Conservation (phyloP, 2,888 invertebrate genomes). For the Sesia apiformis region DNA sequence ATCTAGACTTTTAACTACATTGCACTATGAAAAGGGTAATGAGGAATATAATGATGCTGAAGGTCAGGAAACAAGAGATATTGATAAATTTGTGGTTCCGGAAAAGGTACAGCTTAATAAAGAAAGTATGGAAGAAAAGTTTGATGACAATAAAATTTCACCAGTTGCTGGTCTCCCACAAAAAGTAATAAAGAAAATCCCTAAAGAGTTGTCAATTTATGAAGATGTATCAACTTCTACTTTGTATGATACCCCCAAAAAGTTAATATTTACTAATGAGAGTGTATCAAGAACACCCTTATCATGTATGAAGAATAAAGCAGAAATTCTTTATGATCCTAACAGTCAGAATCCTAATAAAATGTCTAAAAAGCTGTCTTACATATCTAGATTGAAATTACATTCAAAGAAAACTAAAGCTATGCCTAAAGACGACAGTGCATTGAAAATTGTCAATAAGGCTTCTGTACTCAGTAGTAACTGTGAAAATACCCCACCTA, state of each 20-base stretch:
- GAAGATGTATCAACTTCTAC: slow-evolving; percentile 60
- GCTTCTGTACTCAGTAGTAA: too few species aligned
- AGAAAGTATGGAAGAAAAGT: slow-evolving; percentile 62
- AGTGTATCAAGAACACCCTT: slow-evolving; percentile 60
- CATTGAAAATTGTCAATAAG: too few species aligned
- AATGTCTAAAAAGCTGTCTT: too few species aligned
- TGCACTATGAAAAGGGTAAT: slow-evolving; percentile 69
- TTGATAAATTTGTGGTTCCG: slow-evolving; percentile 1
- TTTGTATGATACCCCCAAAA: slow-evolving; percentile 42
- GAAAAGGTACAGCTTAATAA: slow-evolving; percentile 16
- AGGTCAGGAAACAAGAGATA: slow-evolving; percentile 24
- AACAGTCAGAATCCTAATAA: too few species aligned
- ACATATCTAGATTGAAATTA: too few species aligned
- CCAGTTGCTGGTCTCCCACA: slow-evolving; percentile 47
- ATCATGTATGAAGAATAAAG: slow-evolving; percentile 67
- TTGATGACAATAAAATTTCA: slow-evolving; percentile 59
- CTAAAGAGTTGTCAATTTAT: slow-evolving; percentile 72
- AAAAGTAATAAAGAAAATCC: slow-evolving; percentile 23
- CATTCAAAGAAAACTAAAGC: too few species aligned
- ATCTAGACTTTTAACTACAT: slow-evolving; percentile 71
- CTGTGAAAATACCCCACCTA: too few species aligned
- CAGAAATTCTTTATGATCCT: slow-evolving; percentile 18
- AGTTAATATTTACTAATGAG: slow-evolving; percentile 38
- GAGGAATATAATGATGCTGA: slow-evolving; percentile 20
- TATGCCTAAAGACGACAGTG: too few species aligned